phyloP scores from a whole-genome alignment of 2,888 invertebrate species.

The Hyppa rectilinea region DNA sequence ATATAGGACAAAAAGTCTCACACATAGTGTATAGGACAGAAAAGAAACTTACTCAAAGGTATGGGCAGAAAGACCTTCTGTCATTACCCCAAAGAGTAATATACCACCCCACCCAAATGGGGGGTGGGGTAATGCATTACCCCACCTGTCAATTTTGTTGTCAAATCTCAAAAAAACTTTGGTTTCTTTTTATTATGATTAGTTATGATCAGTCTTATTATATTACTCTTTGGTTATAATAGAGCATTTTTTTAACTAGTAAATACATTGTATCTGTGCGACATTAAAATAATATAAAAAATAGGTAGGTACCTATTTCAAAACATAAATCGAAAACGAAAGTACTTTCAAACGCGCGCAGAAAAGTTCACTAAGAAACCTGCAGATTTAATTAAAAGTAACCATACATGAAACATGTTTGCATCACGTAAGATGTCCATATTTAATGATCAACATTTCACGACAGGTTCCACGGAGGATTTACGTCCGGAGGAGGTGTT shows the following conservation, averaged over 20 bases:
- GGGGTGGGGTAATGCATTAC: too few relatives aligned
- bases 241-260: background rate
- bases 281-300: background rate
- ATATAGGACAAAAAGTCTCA: background rate
- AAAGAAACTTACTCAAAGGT: too few relatives aligned
- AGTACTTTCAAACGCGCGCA: slow-evolving; percentile 5
- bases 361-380: slow-evolving; percentile 25
- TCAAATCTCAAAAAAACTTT: too few relatives aligned
- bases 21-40: too few relatives aligned
- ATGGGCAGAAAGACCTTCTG: too few relatives aligned
- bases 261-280: background rate
- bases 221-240: too few relatives aligned
- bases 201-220: too few relatives aligned
- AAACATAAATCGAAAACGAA: slow-evolving; percentile 24
- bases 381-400: slow-evolving; percentile 40
- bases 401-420: slow-evolving; percentile 38
- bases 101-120: too few relatives aligned
- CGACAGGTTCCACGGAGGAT: slow-evolving; percentile 87
- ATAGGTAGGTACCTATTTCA: too few relatives aligned
- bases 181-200: too few relatives aligned
- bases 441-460: slow-evolving; percentile 44
- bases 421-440: slow-evolving; percentile 48
- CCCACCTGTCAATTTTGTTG: too few relatives aligned
- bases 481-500: slow-evolving; percentile 86
- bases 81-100: too few relatives aligned